Conservation (phyloP, 2,797 vertebrate genomes). For the Mionectes olivaceus region DNA sequence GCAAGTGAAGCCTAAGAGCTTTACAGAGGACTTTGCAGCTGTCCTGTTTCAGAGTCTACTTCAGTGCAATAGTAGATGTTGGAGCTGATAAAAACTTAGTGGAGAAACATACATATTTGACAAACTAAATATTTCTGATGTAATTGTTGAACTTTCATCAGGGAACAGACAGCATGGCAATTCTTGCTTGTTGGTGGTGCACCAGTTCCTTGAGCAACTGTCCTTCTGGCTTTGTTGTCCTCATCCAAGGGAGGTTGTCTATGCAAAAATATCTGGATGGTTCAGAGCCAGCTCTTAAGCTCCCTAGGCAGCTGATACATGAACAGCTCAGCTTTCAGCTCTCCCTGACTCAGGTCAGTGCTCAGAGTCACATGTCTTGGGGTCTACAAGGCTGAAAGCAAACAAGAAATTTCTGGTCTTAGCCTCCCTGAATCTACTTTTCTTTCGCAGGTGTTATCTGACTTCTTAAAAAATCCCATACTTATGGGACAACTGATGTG, state of each 20-base stretch:
- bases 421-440: neutral
- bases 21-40: neutral
- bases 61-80: neutral
- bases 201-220: neutral
- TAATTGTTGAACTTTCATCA: neutral
- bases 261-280: neutral
- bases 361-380: neutral
- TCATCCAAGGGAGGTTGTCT: neutral
- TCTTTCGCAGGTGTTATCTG: neutral
- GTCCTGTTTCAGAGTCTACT: neutral
- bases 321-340: neutral
- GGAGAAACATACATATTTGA: neutral
- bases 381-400: neutral
- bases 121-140: neutral
- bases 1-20: neutral
- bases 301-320: neutral
- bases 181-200: neutral
- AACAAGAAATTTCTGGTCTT: neutral
- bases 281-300: neutral
- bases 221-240: neutral
- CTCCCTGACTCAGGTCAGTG: neutral
- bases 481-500: neutral
- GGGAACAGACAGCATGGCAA: rapidly evolving
- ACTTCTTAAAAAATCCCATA: neutral
- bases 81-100: neutral